A percentile compares a stretch with the other conserved stretches of the same genome.
Conservation (phyloP, 2,113 vertebrate genomes). For the Sterrhoptilus dennistouni region DNA sequence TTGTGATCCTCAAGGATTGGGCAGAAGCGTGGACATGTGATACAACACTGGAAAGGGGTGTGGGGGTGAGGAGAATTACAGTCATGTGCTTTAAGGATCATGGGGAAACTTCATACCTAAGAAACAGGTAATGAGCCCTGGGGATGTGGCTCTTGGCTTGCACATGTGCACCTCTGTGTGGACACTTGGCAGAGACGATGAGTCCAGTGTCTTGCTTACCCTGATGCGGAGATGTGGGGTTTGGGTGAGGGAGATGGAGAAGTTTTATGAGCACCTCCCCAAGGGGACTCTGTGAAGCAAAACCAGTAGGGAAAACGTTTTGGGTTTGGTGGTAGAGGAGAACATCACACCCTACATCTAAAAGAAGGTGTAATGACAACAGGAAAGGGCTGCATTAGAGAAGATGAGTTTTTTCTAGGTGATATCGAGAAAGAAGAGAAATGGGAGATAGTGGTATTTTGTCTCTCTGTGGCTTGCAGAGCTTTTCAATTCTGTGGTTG, state of each 20-base stretch:
- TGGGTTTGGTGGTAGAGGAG: neutral
- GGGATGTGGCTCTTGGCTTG: neutral
- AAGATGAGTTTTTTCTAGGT: neutral
- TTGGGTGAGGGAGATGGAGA: neutral
- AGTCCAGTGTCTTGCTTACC: neutral
- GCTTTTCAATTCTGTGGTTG: neutral
- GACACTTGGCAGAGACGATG: neutral
- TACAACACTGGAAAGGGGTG: neutral
- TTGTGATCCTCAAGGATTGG: neutral
- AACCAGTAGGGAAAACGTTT: neutral
- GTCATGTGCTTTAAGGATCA: neutral
- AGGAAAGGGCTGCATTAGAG: neutral
- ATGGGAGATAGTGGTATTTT: accelerated
- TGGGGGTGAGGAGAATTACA: neutral
- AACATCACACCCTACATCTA: accelerated
- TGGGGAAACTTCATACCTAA: neutral
- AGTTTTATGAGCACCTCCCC: neutral
- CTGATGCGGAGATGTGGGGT: neutral
- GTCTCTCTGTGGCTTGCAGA: neutral
- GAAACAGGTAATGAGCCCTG: neutral
- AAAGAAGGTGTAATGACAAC: neutral
- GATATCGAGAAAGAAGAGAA: neutral
- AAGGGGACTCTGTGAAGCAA: neutral
- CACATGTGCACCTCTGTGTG: neutral
- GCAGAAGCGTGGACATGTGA: neutral